These are phyloP conservation scores for Atopsyche davidsoni DNA, from an alignment of 1,140 invertebrate species.

Conservation along the genomic window DNA sequence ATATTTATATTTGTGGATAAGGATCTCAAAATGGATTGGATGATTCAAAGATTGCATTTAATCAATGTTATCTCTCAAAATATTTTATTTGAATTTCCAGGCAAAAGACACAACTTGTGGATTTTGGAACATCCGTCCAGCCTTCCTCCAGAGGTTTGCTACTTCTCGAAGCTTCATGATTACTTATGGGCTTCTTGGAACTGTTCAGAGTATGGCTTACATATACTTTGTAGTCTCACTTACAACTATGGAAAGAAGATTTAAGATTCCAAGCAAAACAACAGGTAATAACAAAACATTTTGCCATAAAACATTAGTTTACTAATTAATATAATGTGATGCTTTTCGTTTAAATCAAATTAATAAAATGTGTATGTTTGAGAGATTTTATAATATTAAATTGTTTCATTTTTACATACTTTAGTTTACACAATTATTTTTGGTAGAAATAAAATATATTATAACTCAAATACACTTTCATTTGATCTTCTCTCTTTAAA, in stretches of 20 bases:
- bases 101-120: conserved; percentile 47
- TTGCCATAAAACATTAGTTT: no score
- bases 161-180: conserved; percentile 56
- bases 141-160: conserved; percentile 57
- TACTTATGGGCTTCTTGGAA: conserved; percentile 60
- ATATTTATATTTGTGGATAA: no score
- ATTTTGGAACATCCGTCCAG: conserved; percentile 53
- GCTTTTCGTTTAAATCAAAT: no score
- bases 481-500: neutral
- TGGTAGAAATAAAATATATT: no score
- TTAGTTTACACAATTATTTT: no score
- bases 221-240: conserved; percentile 63
- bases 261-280: conserved; percentile 63
- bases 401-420: no score
- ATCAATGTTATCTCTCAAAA: neutral
- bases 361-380: no score
- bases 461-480: no score
- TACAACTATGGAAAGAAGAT: conserved; percentile 65
- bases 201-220: conserved; percentile 65
- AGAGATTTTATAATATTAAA: conserved; percentile 16
- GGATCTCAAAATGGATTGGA: no score
- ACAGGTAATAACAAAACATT: conserved; percentile 58
- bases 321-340: no score
- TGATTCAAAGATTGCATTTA: neutral
- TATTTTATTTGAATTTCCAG: conserved; percentile 12